These are phyloP conservation scores for Machimus rusticus DNA, from an alignment of 2,888 invertebrate genomes.

Conservation along the genomic window DNA sequence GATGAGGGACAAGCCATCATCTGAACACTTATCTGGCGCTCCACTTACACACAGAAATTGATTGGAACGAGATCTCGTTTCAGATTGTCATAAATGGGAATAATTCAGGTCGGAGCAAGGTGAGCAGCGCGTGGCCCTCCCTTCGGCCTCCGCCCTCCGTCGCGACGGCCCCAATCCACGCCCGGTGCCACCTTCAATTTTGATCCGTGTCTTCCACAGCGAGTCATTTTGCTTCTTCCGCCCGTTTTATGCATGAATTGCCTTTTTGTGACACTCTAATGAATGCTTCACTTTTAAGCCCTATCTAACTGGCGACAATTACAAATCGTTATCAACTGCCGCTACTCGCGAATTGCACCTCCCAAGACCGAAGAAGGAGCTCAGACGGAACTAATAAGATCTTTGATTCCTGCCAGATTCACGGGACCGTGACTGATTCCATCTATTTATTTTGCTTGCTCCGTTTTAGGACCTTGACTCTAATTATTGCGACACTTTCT, in stretches of 20 bases:
- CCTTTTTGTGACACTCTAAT: slow-evolving; percentile 28
- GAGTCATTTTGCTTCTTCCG: neutral
- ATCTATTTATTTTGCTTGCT: neutral
- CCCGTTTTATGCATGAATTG: slow-evolving; percentile 19
- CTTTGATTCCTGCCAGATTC: neutral
- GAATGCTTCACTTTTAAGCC: slow-evolving; percentile 18
- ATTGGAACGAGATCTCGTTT: slow-evolving; percentile 33
- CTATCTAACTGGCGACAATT: slow-evolving; percentile 30
- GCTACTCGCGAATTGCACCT: neutral
- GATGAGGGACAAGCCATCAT: neutral
- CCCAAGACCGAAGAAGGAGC: neutral
- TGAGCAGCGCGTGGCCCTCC: neutral
- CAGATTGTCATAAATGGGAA: slow-evolving; percentile 26
- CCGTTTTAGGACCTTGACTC: neutral
- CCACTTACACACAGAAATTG: slow-evolving; percentile 22
- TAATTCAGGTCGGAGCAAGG: neutral
- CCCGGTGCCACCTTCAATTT: neutral
- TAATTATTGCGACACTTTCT: neutral
- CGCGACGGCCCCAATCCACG: neutral
- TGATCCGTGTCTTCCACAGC: neutral
- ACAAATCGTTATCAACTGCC: slow-evolving; percentile 32
- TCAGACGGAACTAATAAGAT: slow-evolving; percentile 44
- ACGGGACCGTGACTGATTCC: neutral
- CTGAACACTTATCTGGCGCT: slow-evolving; percentile 3
- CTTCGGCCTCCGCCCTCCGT: neutral